These are phyloP conservation scores for Helobdella robusta DNA, from an alignment of 2,888 invertebrate genomes.

Conservation along the genomic window DNA sequence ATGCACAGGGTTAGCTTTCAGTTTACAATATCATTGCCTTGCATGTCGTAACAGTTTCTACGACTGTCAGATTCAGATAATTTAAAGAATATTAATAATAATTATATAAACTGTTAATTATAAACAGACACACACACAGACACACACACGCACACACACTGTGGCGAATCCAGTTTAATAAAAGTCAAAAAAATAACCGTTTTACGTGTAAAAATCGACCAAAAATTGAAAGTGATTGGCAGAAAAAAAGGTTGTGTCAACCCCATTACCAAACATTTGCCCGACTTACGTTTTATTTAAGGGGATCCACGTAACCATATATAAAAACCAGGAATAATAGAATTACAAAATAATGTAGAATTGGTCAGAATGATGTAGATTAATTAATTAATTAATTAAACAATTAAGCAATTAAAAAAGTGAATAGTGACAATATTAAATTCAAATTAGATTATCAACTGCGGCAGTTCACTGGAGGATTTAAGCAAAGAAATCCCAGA, in stretches of 20 bases:
- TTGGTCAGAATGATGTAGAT: neutral
- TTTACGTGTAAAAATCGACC: too few relatives aligned
- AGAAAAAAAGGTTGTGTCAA: too few relatives aligned
- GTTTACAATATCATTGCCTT: neutral
- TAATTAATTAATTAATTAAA: neutral
- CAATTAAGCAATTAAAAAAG: neutral
- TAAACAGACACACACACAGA: too few relatives aligned
- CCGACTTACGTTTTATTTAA: too few relatives aligned
- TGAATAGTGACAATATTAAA: neutral
- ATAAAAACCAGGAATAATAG: too few relatives aligned
- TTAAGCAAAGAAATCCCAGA: neutral
- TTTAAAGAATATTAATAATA: neutral
- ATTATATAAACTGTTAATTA: too few relatives aligned
- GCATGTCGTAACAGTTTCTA: neutral
- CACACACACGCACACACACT: too few relatives aligned
- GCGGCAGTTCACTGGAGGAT: constrained; percentile 4
- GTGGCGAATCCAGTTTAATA: too few relatives aligned
- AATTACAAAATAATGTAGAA: neutral
- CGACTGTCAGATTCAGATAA: neutral
- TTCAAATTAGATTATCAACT: constrained; percentile 18
- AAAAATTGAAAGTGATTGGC: too few relatives aligned
- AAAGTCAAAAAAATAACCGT: too few relatives aligned
- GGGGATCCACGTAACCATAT: too few relatives aligned
- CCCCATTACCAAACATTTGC: too few relatives aligned
- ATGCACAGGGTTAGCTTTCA: constrained; percentile 27